Evolutionary conservation across 23 tunicate species (phyloP).

Genomic region (Clavelina lepadiformis): DNA sequence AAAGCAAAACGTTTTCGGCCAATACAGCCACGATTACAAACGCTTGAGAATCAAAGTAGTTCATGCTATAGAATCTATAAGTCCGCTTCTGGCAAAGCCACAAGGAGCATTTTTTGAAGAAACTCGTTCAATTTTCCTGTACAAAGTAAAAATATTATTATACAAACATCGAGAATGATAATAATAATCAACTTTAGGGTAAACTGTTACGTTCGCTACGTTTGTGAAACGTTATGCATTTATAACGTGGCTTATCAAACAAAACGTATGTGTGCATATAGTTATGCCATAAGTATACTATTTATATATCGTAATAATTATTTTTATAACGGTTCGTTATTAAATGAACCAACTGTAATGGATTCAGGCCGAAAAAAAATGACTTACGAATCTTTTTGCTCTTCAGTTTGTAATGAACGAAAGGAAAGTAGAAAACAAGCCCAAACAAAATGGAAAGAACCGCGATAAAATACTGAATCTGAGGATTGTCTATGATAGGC

Average conservation of each 20-base stretch:
- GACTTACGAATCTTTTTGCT: constrained; percentile 71
- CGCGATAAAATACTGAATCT: constrained; percentile 68
- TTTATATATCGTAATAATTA: too few relatives aligned
- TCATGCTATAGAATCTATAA: not conserved
- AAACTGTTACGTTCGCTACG: not conserved
- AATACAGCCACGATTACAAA: too few relatives aligned
- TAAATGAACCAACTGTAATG: too few relatives aligned
- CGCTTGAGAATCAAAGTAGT: too few relatives aligned
- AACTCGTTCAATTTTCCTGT: constrained; percentile 58
- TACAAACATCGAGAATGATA: not conserved
- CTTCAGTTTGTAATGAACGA: constrained; percentile 52
- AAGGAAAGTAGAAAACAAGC: constrained; percentile 75
- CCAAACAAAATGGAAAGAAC: constrained; percentile 48
- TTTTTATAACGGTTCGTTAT: too few relatives aligned
- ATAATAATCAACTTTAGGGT: not conserved
- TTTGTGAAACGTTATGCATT: not conserved
- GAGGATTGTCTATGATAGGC: constrained; percentile 83
- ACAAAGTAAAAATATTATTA: constrained; percentile 7
- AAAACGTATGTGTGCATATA: too few relatives aligned
- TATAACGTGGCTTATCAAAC: not conserved
- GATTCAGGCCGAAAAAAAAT: too few relatives aligned
- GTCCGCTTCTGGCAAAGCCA: constrained; percentile 40
- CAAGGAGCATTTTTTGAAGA: constrained; percentile 54
- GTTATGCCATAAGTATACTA: too few relatives aligned
- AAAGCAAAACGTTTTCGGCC: too few relatives aligned